Percentiles rank a stretch among this genome's conserved stretches.
phyloP scores from a whole-genome alignment of 2,888 invertebrate genomes.

The Protophormia terraenovae region DNA sequence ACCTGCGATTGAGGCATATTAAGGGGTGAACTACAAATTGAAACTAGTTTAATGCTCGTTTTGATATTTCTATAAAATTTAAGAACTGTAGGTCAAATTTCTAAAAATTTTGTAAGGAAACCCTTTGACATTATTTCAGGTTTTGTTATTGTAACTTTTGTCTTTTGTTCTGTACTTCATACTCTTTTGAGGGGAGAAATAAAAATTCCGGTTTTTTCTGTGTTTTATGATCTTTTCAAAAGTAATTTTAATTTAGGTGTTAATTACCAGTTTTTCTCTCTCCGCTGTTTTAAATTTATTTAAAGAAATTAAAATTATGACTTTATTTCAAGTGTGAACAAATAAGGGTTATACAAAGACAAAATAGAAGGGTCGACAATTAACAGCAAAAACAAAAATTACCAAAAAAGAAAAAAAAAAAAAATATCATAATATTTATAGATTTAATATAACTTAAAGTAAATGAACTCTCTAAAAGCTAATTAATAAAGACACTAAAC shows the following conservation, averaged over 20 bases:
- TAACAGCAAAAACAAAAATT: background rate
- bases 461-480: slow-evolving; percentile 6
- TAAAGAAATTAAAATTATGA: slow-evolving; percentile 29
- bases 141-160: background rate
- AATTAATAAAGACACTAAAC: slow-evolving; percentile 15
- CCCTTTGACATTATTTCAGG: slow-evolving; percentile 30
- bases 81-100: too few species aligned
- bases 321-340: slow-evolving; percentile 9
- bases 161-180: background rate
- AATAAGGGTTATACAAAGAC: slow-evolving; percentile 9
- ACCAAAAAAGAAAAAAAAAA: background rate
- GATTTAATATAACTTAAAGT: background rate
- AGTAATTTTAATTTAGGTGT: slow-evolving; percentile 59
- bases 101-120: background rate
- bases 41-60: too few species aligned
- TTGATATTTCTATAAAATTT: too few species aligned
- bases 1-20: too few species aligned
- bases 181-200: background rate
- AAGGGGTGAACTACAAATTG: too few species aligned
- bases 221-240: slow-evolving; percentile 46
- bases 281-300: background rate
- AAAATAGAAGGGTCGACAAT: background rate
- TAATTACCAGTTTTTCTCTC: slow-evolving; percentile 40
- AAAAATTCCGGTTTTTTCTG: background rate
- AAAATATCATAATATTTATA: slow-evolving; percentile 15